Percentiles rank a stretch among this genome's conserved stretches.
These are phyloP conservation scores for Andrena marginata DNA, from an alignment of 2,888 invertebrate genomes.

Conservation along the genomic window DNA sequence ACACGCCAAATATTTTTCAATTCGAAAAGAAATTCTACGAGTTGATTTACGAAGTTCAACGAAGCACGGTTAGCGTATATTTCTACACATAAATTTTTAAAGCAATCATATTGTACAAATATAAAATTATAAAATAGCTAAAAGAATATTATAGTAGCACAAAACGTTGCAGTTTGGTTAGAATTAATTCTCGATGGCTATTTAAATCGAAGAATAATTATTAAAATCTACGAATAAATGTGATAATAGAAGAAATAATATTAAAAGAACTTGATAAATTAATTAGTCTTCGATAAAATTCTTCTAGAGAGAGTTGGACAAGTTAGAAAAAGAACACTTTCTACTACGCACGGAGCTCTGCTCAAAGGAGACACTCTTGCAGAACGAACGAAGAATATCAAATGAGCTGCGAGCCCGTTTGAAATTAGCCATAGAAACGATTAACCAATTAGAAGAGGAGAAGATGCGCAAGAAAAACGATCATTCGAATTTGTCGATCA, in stretches of 20 bases:
- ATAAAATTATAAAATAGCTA: background rate
- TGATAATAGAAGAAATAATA: background rate
- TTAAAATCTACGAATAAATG: background rate
- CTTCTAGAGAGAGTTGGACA: conserved; percentile 22
- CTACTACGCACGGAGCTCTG: conserved; percentile 72
- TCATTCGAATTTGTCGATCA: conserved; percentile 71
- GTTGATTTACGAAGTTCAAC: conserved; percentile 76
- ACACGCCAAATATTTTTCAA: conserved; percentile 62
- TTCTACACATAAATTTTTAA: background rate
- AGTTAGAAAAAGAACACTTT: conserved; percentile 70
- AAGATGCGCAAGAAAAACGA: conserved; percentile 71
- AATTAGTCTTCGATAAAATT: background rate
- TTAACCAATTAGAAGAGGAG: conserved; percentile 76
- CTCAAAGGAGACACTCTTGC: conserved; percentile 65
- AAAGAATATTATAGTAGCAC: background rate
- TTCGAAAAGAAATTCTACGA: conserved; percentile 76
- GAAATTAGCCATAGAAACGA: conserved; percentile 65
- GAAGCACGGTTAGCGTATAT: conserved; percentile 71
- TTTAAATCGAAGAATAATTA: no score
- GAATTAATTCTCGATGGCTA: no score
- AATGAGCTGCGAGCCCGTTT: conserved; percentile 74
- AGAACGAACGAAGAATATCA: conserved; percentile 74
- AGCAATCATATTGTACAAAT: background rate
- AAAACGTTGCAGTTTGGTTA: background rate
- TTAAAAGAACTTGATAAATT: background rate